Conservation (phyloP, 2,113 vertebrate species). For the Rissa tridactyla region DNA sequence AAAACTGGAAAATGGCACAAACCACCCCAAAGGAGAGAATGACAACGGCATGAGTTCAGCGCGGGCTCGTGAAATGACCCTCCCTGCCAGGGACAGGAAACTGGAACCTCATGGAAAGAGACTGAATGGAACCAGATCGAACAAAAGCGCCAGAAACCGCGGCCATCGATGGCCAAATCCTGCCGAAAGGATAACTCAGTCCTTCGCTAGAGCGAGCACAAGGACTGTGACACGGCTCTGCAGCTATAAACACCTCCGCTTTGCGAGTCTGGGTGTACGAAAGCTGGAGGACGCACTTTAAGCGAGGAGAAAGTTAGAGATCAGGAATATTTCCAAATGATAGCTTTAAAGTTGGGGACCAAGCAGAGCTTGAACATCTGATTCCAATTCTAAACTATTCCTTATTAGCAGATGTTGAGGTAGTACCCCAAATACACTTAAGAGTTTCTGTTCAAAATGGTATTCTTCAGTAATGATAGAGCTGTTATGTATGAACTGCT, state of each 20-base stretch:
- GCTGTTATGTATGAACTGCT: background rate
- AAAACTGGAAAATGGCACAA: slow-evolving; percentile 59
- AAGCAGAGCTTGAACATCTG: background rate
- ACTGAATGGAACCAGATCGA: slow-evolving; percentile 5
- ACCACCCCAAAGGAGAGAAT: slow-evolving; percentile 36
- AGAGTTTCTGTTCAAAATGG: background rate
- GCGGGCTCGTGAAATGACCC: background rate
- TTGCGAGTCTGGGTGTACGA: background rate
- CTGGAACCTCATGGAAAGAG: background rate
- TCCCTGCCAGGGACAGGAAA: slow-evolving; percentile 41
- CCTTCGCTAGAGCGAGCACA: accelerated
- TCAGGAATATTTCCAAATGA: background rate
- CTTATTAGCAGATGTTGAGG: background rate
- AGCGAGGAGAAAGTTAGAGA: background rate
- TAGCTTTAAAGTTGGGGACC: background rate
- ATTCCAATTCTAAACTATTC: background rate
- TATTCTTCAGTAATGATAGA: background rate
- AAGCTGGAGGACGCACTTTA: accelerated
- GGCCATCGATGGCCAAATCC: background rate
- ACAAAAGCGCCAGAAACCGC: background rate
- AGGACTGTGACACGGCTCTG: background rate
- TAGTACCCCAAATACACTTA: background rate
- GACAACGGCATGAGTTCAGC: slow-evolving; percentile 38
- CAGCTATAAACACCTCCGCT: background rate
- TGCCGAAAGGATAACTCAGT: background rate